These are phyloP conservation scores for Mustela lutreola DNA, from an alignment of 2,113 vertebrate species.

Conservation along the genomic window DNA sequence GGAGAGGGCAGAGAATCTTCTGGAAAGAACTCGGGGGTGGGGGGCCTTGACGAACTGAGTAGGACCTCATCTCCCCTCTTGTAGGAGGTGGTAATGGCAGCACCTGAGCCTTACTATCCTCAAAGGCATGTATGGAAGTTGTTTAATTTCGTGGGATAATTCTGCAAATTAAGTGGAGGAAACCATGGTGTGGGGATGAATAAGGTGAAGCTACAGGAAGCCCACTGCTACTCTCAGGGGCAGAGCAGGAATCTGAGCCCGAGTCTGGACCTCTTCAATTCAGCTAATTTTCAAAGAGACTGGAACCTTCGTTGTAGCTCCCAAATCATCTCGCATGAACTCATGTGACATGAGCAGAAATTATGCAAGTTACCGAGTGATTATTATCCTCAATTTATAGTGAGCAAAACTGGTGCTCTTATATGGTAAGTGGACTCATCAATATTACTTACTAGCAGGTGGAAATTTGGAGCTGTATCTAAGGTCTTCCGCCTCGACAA, in stretches of 20 bases:
- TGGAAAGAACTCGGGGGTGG: slow-evolving; percentile 11
- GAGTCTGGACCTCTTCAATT: background rate
- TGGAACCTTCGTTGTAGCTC: background rate
- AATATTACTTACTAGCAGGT: background rate
- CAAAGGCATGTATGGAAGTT: background rate
- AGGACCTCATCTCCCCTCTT: background rate
- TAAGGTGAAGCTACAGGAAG: background rate
- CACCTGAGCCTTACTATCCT: background rate
- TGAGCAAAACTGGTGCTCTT: background rate
- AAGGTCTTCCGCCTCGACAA: background rate
- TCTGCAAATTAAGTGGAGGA: background rate
- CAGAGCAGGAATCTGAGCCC: background rate
- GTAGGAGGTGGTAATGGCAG: background rate
- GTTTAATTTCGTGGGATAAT: background rate
- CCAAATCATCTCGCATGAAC: background rate
- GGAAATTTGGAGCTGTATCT: background rate
- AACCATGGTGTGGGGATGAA: background rate
- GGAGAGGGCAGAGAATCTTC: background rate
- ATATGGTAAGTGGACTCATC: background rate
- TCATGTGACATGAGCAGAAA: slow-evolving; percentile 5
- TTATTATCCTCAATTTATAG: background rate
- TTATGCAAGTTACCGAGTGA: background rate
- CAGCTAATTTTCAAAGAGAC: background rate
- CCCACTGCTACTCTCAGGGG: background rate
- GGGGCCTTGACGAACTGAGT: background rate